Base-by-base conservation (phyloP, 2,113 vertebrate genomes). In the Laticauda colubrina region DNA sequence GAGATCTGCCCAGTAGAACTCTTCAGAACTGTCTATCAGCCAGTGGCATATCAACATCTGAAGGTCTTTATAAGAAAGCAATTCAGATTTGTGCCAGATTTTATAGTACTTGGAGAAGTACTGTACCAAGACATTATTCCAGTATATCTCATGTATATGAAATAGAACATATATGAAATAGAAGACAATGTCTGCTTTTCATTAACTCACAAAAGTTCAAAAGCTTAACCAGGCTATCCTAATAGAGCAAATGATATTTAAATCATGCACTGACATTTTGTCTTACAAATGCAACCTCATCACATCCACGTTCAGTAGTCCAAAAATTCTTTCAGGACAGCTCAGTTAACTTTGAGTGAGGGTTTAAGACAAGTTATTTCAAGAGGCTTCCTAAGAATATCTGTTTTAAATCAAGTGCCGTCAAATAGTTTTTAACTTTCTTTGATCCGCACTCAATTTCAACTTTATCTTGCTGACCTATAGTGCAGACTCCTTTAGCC, bases 381-480 rank as follows among this genome's bases (percentile, higher is more conserved):
- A 93, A 90, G 95, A 96, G 94, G 95, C 92, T 96, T 97, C 94
- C 88, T 92, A 89, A 81, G 57, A 26, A 57, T 94, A 94, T 94
- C 97, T 98, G 97, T 96, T 97, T 95, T 95, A 90, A 95, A 96
- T 97, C 97, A 97, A 97, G 96, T 91, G 94, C 95, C 97, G 97
- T 97, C 98, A 97, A 97, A 97, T 97, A 96, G 96, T 95, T 95
- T 96, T 96, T 95, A 97, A 96, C 93, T 95, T 96, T 92, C 96
- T 97, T 97, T 97, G 96, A 97, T 97, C 97, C 95, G 89, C 94
- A 93, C 94, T 96, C 97, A 96, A 94, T 97, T 92, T 96, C 95
- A 92, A 11, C 93, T 93, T 94, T 96, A 91, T 94, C 95, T 96
- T 95, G 92, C 89, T 96, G 95, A 97, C 96, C 96, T 94, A 96